Evolutionary conservation across 1,140 invertebrate genomes (phyloP), one percentile per base, ranked within the genome.

Genomic region (Varroa destructor): DNA sequence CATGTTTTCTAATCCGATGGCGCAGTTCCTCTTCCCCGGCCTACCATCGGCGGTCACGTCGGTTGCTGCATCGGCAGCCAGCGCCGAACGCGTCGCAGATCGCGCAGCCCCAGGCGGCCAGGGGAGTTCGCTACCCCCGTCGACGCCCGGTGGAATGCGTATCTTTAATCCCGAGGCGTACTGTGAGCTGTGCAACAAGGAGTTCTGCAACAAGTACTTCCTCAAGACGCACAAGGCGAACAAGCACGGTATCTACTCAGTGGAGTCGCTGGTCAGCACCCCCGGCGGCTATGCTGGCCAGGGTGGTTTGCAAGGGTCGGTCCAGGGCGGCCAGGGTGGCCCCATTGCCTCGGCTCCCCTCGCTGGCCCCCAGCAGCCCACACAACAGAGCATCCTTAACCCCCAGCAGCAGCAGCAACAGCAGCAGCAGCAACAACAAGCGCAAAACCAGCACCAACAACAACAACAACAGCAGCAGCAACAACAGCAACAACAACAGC

Each of bases 181-280:
- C 79, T 96, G 93, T 79, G 82, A 83, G 75, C 76, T 83, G 56
- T 83, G 82, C 78, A 80, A 82, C 72, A 78, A 81, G 73, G 80
- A 83, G 75, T 81, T 83, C 75, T 98, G 96, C 83, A 99, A 99
- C 83, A 99, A 99, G 80, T 99, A 99, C 81, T 99, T 99, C 79
- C 83, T 99, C 2, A 97, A 97, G 81, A 98, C 94, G 43, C 91
- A 95, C 82, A 92, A 91, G 79, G 91, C 91, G 1, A 95, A 95
- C 79, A 94, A 93, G 76, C 91, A 95, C 77, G 90, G 90, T 8
- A 91, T 93, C 71, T 82, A 81, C 75, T 72, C 75, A 46, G 64
- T 73, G 6, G 73, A 75, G 55, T 72, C 75, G 43, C 72, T 75
- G 6, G 77, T 77, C 10, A 74, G 71, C 61, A 72, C 71, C 40